Evolutionary conservation across 92 coral and sea anemone genomes (phyloP), one percentile per base, ranked within the genome.

Genomic region (Porites evermanni): DNA sequence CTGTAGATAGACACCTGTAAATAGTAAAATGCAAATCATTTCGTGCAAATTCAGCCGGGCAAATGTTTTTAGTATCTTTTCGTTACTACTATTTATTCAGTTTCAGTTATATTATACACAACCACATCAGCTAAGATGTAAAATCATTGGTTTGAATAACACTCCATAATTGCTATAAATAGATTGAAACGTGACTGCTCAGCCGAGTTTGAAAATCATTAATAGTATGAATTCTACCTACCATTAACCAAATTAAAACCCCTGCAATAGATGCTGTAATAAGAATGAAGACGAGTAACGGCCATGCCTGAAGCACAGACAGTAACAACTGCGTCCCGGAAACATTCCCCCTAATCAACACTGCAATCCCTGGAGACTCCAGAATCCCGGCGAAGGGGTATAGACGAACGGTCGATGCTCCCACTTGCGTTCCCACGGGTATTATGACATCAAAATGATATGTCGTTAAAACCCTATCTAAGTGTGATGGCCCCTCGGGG

Each of bases 261-360:
- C 99, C 99, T 17, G 99, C 98, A 9, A 93, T 72, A 3, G 96
- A 66, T 6, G 99, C 99, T 9, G 99, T 90, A 20, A 97, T 88
- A 21, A 97, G 77, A 60, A 97, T 97, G 78, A 97, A 97, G 52
- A 97, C 91, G 16, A 97, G 82, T 51, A 97, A 87, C 6, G 99
- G 99, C 99, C 99, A 97, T 10, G 97, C 98, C 71, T 93, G 91
- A 53, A 97, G 86, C 23, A 97, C 92, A 9, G 99, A 95, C 54
- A 93, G 51, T 82, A 97, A 75, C 12, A 97, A 87, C 84, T 93
- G 94, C 19, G 86, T 83, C 13, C 97, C 96, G 23, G 98, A 93
- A 51, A 94, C 98, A 73, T 97, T 97, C 16, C 96, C 94, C 58
- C 82, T 84, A 88, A 93, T 92, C 50, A 97, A 64, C 17, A 97